Evolutionary conservation across 2,797 vertebrate genomes (phyloP), one percentile per base, ranked within the genome.

Genomic region (Melopsittacus undulatus): DNA sequence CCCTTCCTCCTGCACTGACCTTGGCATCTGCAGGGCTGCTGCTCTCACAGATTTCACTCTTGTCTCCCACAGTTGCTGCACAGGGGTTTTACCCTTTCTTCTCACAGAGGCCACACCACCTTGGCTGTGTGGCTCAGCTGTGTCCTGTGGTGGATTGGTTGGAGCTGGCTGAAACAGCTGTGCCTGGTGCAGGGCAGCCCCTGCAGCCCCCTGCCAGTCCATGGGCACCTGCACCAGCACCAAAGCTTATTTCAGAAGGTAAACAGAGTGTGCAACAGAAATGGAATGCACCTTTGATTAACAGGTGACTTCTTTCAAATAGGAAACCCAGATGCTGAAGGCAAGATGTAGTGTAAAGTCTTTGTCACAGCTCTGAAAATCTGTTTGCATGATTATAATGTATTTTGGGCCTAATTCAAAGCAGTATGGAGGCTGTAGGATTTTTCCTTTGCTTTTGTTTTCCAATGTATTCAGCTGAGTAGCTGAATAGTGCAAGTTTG

Each of bases 141-240:
- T 67, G 19, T 16, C 0, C 10, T 30, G 26, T 3, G 2, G 11
- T 62, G 56, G 6, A 15, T 29, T 26, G 0, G 0, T 4, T 43
- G 20, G 29, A 57, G 23, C 49, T 56, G 70, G 7, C 22, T 68
- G 77, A 19, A 34, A 4, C 0, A 2, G 24, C 72, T 30, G 4
- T 48, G n/a, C 38, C 15, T 83, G n/a, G 21, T 56, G 18, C 20
- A 11, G 38, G 34, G 26, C 38, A 80, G 27, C 10, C 9, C 5
- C 17, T 48, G 1, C 32, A 75, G 34, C 51, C 15, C 11, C 2
- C 49, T 74, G 24, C 17, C 32, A 36, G 38, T 6, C 3, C n/a
- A 21, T 49, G 34, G 73, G n/a, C 36, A 68, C 29, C 43, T 79
- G 17, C 19, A 43, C 11, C 38, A 46, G 14, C 13, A 20, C 22